phyloP scores from a whole-genome alignment of 92 coral and sea anemone species.

The Parazoanthus swiftii region DNA sequence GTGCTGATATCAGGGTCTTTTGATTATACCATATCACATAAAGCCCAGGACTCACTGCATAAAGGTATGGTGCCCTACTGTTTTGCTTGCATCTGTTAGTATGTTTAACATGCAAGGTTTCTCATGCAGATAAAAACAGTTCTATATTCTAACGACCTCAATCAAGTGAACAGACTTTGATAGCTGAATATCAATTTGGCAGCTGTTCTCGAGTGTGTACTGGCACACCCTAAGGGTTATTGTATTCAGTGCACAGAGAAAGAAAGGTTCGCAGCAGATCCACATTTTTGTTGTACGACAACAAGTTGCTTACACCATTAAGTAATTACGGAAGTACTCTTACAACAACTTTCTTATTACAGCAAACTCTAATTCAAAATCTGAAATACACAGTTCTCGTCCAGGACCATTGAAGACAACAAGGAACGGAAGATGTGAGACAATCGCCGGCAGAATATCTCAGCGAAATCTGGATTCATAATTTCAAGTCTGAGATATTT shows the following conservation, averaged over 20 bases:
- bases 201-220: neutral
- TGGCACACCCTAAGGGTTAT: slow-evolving; percentile 21
- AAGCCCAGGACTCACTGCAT: neutral
- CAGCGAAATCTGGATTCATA: neutral
- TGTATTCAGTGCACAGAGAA: neutral
- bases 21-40: neutral
- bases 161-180: slow-evolving; percentile 20
- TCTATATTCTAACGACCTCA: neutral
- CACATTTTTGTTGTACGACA: neutral
- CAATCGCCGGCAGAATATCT: neutral
- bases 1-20: neutral
- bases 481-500: neutral
- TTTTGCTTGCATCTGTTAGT: neutral
- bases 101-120: slow-evolving; percentile 19
- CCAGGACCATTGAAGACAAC: neutral
- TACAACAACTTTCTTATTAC: neutral
- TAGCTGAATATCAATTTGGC: slow-evolving; percentile 1
- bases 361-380: neutral
- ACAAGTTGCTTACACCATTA: neutral
- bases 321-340: neutral
- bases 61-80: neutral
- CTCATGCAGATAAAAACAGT: slow-evolving; percentile 16
- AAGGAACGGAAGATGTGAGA: neutral
- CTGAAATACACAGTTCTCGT: neutral
- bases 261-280: neutral